Conservation (phyloP, 2,113 vertebrate genomes). For the Microtus richardsoni region DNA sequence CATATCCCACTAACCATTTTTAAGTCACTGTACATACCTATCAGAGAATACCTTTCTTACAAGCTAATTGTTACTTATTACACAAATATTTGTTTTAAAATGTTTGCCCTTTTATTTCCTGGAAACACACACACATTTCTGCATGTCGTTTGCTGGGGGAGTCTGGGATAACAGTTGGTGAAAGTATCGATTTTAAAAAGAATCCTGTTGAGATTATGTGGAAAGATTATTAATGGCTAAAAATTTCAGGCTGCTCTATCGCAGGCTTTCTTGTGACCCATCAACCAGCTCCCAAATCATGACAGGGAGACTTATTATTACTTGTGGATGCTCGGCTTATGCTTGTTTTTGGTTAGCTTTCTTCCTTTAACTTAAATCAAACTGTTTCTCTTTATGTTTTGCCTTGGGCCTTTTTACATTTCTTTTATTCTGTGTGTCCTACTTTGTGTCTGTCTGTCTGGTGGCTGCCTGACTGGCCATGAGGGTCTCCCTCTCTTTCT, state of each 20-base stretch:
- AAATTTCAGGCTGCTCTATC: slow-evolving; percentile 23
- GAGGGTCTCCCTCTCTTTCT: not conserved
- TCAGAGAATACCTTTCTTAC: slow-evolving; percentile 43
- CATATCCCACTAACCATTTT: not conserved
- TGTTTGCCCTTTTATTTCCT: slow-evolving; percentile 41
- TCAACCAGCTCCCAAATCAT: too few relatives aligned
- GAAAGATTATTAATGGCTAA: slow-evolving; percentile 64
- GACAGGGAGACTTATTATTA: too few relatives aligned
- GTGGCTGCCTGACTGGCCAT: not conserved
- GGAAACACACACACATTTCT: slow-evolving; percentile 15
- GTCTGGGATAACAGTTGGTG: slow-evolving; percentile 40
- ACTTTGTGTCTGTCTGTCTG: not conserved
- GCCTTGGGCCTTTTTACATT: not conserved
- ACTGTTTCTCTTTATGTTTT: too few relatives aligned
- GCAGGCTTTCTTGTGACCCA: too few relatives aligned
- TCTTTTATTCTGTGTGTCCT: not conserved
- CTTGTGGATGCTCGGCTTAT: too few relatives aligned
- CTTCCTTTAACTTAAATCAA: too few relatives aligned
- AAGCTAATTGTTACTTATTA: slow-evolving; percentile 49
- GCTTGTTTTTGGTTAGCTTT: too few relatives aligned
- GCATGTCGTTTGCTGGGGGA: slow-evolving; percentile 28
- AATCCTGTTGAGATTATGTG: slow-evolving; percentile 27
- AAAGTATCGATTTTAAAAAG: slow-evolving; percentile 55
- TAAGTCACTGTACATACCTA: not conserved
- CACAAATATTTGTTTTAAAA: slow-evolving; percentile 55